Evolutionary conservation across 2,797 vertebrate genomes (phyloP).

Genomic region (Clarias laeviceps): DNA sequence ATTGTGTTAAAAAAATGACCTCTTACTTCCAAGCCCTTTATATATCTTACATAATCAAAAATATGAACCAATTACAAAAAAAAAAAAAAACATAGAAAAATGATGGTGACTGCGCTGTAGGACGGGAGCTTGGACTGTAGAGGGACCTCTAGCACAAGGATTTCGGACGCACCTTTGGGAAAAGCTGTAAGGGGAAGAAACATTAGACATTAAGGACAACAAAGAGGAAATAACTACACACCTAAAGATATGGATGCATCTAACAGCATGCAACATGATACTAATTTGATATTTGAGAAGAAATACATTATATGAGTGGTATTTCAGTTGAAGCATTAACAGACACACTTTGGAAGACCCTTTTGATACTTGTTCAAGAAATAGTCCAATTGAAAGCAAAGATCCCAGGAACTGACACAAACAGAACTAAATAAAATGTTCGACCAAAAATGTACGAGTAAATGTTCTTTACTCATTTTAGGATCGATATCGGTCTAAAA

Average conservation of each 20-base stretch:
- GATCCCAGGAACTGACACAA: not conserved
- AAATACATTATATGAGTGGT: no score
- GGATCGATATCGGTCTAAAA: not conserved
- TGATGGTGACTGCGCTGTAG: not conserved
- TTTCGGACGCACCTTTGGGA: slow-evolving; percentile 77
- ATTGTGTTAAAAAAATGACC: not conserved
- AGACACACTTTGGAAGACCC: no score
- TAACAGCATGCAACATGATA: not conserved
- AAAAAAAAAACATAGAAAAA: not conserved
- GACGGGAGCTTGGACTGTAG: not conserved
- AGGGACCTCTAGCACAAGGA: slow-evolving; percentile 68
- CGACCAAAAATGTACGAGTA: no score
- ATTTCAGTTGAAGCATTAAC: no score
- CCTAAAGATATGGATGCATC: not conserved
- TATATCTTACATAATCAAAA: not conserved
- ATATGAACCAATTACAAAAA: not conserved
- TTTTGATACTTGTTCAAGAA: no score
- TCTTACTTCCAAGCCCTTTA: not conserved
- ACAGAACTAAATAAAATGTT: not conserved
- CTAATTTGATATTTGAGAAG: not conserved
- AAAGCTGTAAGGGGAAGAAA: slow-evolving; percentile 67
- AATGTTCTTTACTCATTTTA: not conserved
- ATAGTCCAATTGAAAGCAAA: no score
- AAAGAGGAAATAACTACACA: not conserved
- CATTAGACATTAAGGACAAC: not conserved